Percentiles rank a stretch among this genome's conserved stretches.
phyloP scores from a whole-genome alignment of 2,797 vertebrate species.

The Coracias cyanogaster region DNA sequence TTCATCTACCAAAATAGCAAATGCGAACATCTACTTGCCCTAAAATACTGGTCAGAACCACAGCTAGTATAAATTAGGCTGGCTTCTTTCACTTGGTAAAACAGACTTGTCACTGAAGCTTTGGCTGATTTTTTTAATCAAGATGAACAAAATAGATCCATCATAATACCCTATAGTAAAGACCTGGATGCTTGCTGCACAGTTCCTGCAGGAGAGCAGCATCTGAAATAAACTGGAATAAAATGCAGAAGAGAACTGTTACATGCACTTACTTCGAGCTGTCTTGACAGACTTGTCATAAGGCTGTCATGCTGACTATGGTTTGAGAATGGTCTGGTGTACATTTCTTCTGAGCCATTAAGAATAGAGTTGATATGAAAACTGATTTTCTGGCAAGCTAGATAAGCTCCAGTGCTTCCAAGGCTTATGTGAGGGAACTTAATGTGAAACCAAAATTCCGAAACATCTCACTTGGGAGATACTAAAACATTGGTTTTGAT shows the following conservation, averaged over 20 bases:
- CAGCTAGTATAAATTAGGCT: background rate
- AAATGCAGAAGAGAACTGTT: background rate
- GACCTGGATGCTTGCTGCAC: background rate
- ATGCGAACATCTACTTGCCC: background rate
- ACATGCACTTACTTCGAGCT: background rate
- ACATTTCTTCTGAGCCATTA: conserved; percentile 30
- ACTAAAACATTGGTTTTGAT: background rate
- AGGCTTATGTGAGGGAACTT: background rate
- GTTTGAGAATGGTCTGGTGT: background rate
- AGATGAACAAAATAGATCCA: background rate
- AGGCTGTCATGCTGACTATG: background rate
- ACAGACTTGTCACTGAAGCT: background rate
- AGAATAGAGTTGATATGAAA: background rate
- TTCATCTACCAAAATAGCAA: background rate
- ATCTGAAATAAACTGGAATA: background rate
- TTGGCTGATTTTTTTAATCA: background rate
- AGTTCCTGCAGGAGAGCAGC: background rate
- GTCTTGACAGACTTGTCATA: background rate
- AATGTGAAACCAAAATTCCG: background rate
- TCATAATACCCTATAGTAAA: background rate
- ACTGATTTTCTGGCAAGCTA: background rate
- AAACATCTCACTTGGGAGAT: background rate
- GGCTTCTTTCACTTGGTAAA: background rate
- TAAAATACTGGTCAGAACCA: background rate
- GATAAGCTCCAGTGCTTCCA: conserved; percentile 3